Conservation (phyloP, 2,888 invertebrate genomes). For the Pheosia gnoma region DNA sequence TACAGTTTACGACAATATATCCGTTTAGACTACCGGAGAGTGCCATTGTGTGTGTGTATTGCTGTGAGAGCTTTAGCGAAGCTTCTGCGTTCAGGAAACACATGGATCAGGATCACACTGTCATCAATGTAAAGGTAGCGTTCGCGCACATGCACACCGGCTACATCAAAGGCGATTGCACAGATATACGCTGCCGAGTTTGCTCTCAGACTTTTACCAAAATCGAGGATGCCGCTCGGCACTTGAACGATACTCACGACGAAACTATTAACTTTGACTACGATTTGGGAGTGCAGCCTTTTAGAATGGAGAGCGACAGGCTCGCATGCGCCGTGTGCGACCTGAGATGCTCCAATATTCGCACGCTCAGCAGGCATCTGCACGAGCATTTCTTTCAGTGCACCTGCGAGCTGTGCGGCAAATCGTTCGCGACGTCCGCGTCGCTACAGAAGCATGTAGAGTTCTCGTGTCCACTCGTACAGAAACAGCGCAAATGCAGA, state of each 20-base stretch:
- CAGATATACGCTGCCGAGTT: conserved; percentile 56
- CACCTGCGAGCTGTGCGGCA: conserved; percentile 66
- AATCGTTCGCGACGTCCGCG: conserved; percentile 53
- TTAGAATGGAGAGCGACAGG: conserved; percentile 45
- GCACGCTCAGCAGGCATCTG: conserved; percentile 59
- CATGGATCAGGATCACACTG: conserved; percentile 44
- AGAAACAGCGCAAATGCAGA: conserved; percentile 54
- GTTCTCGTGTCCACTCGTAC: conserved; percentile 34
- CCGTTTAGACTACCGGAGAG: conserved; percentile 67
- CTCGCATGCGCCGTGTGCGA: conserved; percentile 57
- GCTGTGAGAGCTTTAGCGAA: conserved; percentile 56
- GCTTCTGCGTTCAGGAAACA: conserved; percentile 43
- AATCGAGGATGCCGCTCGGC: conserved; percentile 46
- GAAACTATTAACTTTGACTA: conserved; percentile 44
- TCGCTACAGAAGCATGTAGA: conserved; percentile 51
- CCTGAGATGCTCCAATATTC: conserved; percentile 48
- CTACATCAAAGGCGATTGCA: conserved; percentile 58
- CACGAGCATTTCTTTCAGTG: conserved; percentile 59
- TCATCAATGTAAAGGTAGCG: conserved; percentile 34
- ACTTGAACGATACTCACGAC: conserved; percentile 49
- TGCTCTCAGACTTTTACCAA: conserved; percentile 46
- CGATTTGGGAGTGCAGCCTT: conserved; percentile 61
- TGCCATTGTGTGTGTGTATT: conserved; percentile 65
- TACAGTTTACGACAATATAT: conserved; percentile 65
- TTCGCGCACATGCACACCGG: conserved; percentile 43